Conservation (phyloP, 2,888 invertebrate genomes). For the Ecdyonurus torrentis region DNA sequence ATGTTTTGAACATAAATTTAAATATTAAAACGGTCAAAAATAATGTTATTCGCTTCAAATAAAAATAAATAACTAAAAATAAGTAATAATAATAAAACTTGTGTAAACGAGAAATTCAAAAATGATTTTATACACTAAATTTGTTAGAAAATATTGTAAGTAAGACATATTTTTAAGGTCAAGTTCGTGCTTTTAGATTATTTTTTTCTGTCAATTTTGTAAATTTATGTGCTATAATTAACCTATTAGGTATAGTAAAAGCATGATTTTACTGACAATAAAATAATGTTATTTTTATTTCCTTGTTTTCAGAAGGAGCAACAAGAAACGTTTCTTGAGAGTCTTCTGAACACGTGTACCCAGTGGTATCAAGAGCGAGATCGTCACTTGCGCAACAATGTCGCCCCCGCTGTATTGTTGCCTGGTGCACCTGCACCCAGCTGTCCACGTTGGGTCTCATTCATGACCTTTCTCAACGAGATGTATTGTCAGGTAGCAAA, state of each 20-base stretch:
- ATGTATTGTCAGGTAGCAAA: constrained; percentile 72
- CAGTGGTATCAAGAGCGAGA: constrained; percentile 79
- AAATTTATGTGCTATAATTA: too few species aligned
- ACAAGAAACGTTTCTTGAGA: constrained; percentile 77
- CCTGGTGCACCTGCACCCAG: constrained; percentile 12
- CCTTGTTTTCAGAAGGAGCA: constrained; percentile 58
- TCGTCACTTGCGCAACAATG: constrained; percentile 32
- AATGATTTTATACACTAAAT: too few species aligned
- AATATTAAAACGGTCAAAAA: too few species aligned
- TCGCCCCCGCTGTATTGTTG: constrained; percentile 20
- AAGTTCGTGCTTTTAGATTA: too few species aligned
- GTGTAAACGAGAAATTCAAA: too few species aligned
- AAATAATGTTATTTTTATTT: constrained; percentile 8
- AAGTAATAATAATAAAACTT: too few species aligned
- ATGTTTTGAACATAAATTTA: too few species aligned
- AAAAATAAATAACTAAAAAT: too few species aligned
- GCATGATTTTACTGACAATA: neutral
- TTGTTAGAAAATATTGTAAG: too few species aligned
- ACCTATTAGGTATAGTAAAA: too few species aligned
- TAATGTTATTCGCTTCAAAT: too few species aligned
- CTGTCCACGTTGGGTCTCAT: constrained; percentile 27
- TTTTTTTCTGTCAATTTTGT: neutral
- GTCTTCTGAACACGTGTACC: constrained; percentile 73
- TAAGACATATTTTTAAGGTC: too few species aligned
- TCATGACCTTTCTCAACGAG: constrained; percentile 79